Evolutionary conservation across 2,888 invertebrate genomes (phyloP), one percentile per base, ranked within the genome.

Genomic region (Diplazon laetatorius): DNA sequence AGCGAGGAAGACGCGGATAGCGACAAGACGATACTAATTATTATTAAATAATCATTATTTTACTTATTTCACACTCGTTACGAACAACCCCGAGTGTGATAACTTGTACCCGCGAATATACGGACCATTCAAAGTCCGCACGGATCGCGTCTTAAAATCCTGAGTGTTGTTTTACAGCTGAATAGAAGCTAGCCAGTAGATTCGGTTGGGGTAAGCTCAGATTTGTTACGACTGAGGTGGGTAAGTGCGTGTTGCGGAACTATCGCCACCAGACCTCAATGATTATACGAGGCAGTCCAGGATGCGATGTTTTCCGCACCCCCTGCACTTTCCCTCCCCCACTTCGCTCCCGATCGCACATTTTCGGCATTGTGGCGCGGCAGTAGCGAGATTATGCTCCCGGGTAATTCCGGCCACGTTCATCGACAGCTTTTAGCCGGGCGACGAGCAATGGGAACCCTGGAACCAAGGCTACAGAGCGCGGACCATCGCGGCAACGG

Each of bases 401-500:
- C 25, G 39, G 60, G 66, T 66, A 72, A 77, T 77, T 77, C 62
- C 62, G 35, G 48, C 39, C 48, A 44, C 72, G 52, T 68, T 72
- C 60, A 72, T 72, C 66, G 72, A 72, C 72, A 72, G 72, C 65
- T 77, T 66, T 76, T 63, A 25, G 37, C 48, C 37, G 25, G 2
- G 46, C 46, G 50, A 60, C 69, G 59, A 59, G 37, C 48, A 37
- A 69, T 46, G 69, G n/a, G n/a, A n/a, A n/a, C n/a, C n/a, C 30
- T 10, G 16, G n/a, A 37, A 8, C 35, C 35, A 55, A 18, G 5
- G 30, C 30, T 18, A 4, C 2, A 10, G 3, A 14, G 35, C 18
- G 70, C 50, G 65, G 65, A n/a, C n/a, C 25, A 37, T 30, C 37
- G 42, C 20, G 20, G 48, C 42, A 44, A 59, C 44, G 63, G 69